Percentiles rank a stretch among this genome's conserved stretches.
Evolutionary conservation across 1,140 invertebrate genomes (phyloP).

Genomic region (Pseudoatta argentina): DNA sequence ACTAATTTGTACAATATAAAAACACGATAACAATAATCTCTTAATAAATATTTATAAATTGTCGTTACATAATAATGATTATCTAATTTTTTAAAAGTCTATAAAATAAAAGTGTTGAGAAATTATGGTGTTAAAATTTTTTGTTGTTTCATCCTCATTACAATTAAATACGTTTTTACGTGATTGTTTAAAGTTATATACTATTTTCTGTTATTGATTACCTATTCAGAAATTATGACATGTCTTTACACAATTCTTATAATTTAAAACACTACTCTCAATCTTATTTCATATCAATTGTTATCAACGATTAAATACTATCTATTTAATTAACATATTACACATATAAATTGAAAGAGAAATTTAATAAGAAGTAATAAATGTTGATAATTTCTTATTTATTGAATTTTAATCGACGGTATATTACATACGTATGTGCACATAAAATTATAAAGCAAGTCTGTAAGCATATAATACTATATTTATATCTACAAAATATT

Average conservation of each 20-base stretch:
- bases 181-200: not conserved
- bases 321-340: not conserved
- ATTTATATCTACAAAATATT: slow-evolving; percentile 21
- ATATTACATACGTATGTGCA: slow-evolving; percentile 51
- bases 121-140: slow-evolving; percentile 11
- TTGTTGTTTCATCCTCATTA: not conserved
- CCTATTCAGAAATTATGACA: not conserved
- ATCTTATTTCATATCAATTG: not conserved
- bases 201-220: not conserved
- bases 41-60: slow-evolving; percentile 27
- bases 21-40: not conserved
- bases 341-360: slow-evolving; percentile 1
- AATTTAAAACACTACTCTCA: not conserved
- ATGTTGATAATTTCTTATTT: slow-evolving; percentile 22
- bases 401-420: slow-evolving; percentile 23
- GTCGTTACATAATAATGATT: not conserved
- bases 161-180: not conserved
- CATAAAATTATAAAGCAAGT: slow-evolving; percentile 25
- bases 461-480: not conserved
- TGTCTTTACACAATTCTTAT: not conserved
- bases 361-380: slow-evolving; percentile 25
- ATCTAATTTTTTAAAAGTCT: slow-evolving; percentile 16
- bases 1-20: not conserved
- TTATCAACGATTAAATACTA: not conserved
- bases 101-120: slow-evolving; percentile 11